phyloP scores from a whole-genome alignment of 2,797 vertebrate genomes.

The Mus caroli region DNA sequence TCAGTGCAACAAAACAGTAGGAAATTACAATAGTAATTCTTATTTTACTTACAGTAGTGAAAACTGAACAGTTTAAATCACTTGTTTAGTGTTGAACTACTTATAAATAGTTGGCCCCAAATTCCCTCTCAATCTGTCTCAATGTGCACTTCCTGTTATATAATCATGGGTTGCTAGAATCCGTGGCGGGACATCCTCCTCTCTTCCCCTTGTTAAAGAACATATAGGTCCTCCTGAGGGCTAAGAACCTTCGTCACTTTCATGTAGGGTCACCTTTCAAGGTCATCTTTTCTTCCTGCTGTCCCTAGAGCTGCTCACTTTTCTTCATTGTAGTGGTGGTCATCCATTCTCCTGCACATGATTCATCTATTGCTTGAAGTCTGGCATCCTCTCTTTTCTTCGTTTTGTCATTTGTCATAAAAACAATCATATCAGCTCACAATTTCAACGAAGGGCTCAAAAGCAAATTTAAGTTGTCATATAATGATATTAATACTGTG shows the following conservation, averaged over 20 bases:
- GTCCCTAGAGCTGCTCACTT: neutral
- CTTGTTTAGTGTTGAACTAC: neutral
- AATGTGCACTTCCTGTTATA: neutral
- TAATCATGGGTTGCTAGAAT: neutral
- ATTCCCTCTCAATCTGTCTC: neutral
- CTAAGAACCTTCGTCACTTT: conserved; percentile 28
- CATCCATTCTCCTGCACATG: neutral
- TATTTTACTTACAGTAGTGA: neutral
- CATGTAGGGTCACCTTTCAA: neutral
- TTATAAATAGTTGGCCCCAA: neutral
- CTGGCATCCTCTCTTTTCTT: neutral
- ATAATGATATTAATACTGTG: neutral
- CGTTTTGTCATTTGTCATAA: conserved; percentile 30
- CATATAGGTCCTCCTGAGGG: neutral
- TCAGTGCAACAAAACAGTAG: neutral
- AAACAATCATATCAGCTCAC: neutral
- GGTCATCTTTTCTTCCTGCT: conserved; percentile 22
- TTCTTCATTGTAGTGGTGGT: conserved; percentile 32
- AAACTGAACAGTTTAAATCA: conserved; percentile 49
- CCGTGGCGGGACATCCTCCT: neutral
- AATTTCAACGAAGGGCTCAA: neutral
- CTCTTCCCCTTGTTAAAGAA: neutral
- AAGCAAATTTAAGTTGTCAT: conserved; percentile 8
- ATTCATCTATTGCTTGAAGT: neutral
- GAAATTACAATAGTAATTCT: neutral